Evolutionary conservation across 2,113 vertebrate genomes (phyloP).

Genomic region (Thinocorus orbignyianus): DNA sequence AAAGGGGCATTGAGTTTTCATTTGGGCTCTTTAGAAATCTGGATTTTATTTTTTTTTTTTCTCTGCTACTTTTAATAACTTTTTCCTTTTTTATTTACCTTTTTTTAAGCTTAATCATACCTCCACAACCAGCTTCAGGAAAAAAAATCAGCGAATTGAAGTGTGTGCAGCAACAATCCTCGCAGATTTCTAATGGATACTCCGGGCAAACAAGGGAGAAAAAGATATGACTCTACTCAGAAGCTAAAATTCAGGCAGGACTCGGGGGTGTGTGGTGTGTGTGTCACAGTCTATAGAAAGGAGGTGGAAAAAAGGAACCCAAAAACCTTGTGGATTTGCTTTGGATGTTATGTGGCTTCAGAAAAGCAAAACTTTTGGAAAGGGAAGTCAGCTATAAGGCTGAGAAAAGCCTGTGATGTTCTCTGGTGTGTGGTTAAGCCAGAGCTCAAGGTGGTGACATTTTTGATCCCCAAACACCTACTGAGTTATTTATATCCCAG

Average conservation of each 20-base stretch:
- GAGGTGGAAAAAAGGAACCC: not conserved
- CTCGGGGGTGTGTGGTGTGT: not conserved
- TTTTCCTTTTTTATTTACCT: not conserved
- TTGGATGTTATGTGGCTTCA: not conserved
- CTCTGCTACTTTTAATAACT: not conserved
- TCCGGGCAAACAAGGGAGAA: not conserved
- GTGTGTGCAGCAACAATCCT: not conserved
- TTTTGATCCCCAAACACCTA: not conserved
- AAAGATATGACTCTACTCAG: not conserved
- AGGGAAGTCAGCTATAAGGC: not conserved
- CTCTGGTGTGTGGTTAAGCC: not conserved
- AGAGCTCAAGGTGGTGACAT: not conserved
- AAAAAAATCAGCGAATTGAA: conserved; percentile 4
- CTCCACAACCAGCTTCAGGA: not conserved
- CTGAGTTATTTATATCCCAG: not conserved
- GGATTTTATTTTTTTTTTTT: not conserved
- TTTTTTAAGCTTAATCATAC: not conserved
- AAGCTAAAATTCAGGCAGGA: not conserved
- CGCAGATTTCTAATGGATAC: not conserved
- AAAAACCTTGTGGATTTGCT: not conserved
- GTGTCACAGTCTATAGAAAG: not conserved
- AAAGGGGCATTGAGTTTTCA: not conserved
- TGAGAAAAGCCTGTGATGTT: not conserved
- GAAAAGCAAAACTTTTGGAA: not conserved
- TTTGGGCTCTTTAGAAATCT: not conserved